Evolutionary conservation across 1,140 invertebrate species (phyloP), one percentile per base, ranked within the genome.

Genomic region (Eriocheir sinensis): DNA sequence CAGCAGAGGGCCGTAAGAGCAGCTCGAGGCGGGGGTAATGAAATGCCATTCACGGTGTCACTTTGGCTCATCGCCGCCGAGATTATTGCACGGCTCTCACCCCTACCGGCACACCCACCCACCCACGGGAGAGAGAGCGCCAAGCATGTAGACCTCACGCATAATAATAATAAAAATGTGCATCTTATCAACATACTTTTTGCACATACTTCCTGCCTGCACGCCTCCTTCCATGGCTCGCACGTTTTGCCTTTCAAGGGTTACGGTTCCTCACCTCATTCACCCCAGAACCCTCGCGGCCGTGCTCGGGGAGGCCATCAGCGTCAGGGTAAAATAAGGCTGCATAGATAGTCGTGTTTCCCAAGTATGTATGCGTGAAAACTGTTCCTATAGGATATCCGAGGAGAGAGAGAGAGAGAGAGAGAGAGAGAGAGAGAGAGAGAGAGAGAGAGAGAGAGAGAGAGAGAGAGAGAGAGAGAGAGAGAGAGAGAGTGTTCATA

Each of bases 1-100:
- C n/a, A 72, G n/a, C 60, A 72, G 21, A n/a, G 60, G 12, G 12
- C 60, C 60, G 60, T 72, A 72, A 72, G 60, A 72, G 60, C 60
- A 72, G 60, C 60, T 21, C n/a, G 60, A n/a, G 27, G 60, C 60
- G 60, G 60, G n/a, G 60, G 60, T 72, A 72, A 72, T 72, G 60
- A 72, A 72, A 72, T 72, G 60, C 60, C 60, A 72, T 72, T 72
- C 60, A 72, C 60, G 27, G 60, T 72, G 60, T 72, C 60, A n/a
- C 60, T 72, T 72, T 72, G 60, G 60, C 60, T 72, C 60, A 72
- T 72, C 60, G 60, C 60, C 27, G 60, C 60, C 21, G 21, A 72
- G 60, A 72, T 72, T 72, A 72, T 72, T 72, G 60, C 60, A 72
- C 27, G 21, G 60, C 60, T 72, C n/a, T 72, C 60, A 72, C 17